Percentiles rank a stretch among this genome's conserved stretches.
phyloP scores from a whole-genome alignment of 2,888 invertebrate genomes.

The Hemithea aestivaria region DNA sequence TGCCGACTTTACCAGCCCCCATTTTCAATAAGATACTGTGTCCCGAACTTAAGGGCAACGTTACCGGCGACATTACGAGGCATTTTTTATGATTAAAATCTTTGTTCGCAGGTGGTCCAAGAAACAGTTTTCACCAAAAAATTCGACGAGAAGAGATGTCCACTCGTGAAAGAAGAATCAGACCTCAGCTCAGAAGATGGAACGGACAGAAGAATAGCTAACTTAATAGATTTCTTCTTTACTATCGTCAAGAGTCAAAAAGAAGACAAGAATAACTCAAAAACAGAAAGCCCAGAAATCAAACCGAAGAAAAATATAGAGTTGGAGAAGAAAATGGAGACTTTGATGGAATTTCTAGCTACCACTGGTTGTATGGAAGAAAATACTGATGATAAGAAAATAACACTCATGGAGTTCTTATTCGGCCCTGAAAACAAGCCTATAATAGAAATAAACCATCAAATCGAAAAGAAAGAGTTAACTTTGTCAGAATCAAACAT shows the following conservation, averaged over 20 bases:
- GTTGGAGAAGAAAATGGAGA: slow-evolving; percentile 72
- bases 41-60: too few relatives aligned
- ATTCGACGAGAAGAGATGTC: slow-evolving; percentile 61
- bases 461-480: slow-evolving; percentile 39
- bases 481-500: slow-evolving; percentile 61
- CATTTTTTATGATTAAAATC: too few relatives aligned
- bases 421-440: slow-evolving; percentile 65
- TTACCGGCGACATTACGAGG: too few relatives aligned
- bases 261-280: slow-evolving; percentile 65
- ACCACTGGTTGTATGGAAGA: slow-evolving; percentile 66
- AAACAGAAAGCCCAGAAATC: slow-evolving; percentile 58
- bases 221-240: slow-evolving; percentile 72
- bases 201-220: slow-evolving; percentile 64
- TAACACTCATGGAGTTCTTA: slow-evolving; percentile 71
- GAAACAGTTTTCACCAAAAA: slow-evolving; percentile 63
- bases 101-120: slow-evolving; percentile 60
- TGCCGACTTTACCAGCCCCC: too few relatives aligned
- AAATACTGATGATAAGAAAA: slow-evolving; percentile 63
- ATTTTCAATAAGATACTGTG: too few relatives aligned
- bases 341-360: slow-evolving; percentile 68
- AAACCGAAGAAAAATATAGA: slow-evolving; percentile 59
- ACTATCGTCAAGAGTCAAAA: slow-evolving; percentile 72
- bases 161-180: slow-evolving; percentile 67
- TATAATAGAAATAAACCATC: slow-evolving; percentile 50
- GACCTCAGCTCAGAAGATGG: slow-evolving; percentile 64